phyloP scores from a whole-genome alignment of 2,888 invertebrate genomes.

The Melanostoma mellinum region DNA sequence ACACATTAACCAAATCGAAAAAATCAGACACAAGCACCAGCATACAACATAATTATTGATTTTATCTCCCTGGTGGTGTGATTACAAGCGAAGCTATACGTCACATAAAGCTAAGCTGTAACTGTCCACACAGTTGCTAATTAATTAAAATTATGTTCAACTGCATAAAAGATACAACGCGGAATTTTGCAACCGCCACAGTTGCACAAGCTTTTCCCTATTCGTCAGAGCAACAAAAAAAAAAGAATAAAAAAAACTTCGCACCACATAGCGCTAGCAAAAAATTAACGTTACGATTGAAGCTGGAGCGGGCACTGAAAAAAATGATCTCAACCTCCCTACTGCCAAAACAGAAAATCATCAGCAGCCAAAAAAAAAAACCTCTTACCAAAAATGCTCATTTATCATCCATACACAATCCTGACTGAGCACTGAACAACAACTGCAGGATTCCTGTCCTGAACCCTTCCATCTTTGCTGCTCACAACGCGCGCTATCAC shows the following conservation, averaged over 20 bases:
- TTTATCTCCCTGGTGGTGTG: too few relatives aligned
- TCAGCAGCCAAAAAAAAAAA: slow-evolving; percentile 29
- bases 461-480: not conserved
- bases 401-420: slow-evolving; percentile 63
- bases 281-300: slow-evolving; percentile 53
- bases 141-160: slow-evolving; percentile 54
- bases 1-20: too few relatives aligned
- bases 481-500: not conserved
- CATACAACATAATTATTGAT: not conserved
- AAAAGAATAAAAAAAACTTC: slow-evolving; percentile 9
- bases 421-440: slow-evolving; percentile 35
- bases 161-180: slow-evolving; percentile 29
- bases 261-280: slow-evolving; percentile 19
- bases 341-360: slow-evolving; percentile 10
- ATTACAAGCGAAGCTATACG: not conserved
- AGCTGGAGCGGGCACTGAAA: slow-evolving; percentile 9
- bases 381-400: slow-evolving; percentile 14
- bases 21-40: too few relatives aligned
- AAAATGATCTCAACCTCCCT: slow-evolving; percentile 9
- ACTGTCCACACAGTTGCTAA: slow-evolving; percentile 51
- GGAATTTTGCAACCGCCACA: slow-evolving; percentile 14
- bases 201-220: slow-evolving; percentile 23
- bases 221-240: not conserved
- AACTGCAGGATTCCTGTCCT: slow-evolving; percentile 50
- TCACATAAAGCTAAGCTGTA: slow-evolving; percentile 39